Conservation (phyloP, 2,797 vertebrate genomes). For the Coregonus ussuriensis region DNA sequence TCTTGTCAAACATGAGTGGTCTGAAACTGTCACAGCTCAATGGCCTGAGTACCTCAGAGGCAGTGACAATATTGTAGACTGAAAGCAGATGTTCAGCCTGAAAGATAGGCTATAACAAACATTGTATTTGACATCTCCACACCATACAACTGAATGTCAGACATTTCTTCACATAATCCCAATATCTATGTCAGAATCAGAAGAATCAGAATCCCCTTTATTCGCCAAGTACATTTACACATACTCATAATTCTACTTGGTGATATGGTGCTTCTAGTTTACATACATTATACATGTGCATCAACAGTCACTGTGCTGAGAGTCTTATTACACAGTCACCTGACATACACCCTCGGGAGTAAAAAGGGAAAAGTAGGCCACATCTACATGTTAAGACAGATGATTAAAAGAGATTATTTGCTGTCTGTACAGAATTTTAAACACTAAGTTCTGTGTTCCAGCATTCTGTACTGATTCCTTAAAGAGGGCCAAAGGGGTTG, state of each 20-base stretch:
- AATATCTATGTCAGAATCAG: background rate
- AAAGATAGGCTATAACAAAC: background rate
- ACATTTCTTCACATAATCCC: background rate
- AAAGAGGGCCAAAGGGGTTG: constrained; percentile 21
- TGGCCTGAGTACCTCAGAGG: background rate
- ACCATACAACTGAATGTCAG: background rate
- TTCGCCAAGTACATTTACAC: no score
- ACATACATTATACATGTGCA: background rate
- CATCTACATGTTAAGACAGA: constrained; percentile 2
- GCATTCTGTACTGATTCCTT: constrained; percentile 1
- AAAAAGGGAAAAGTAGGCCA: background rate
- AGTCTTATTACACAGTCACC: background rate
- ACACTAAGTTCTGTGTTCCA: constrained; percentile 37
- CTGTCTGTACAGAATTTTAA: constrained; percentile 11
- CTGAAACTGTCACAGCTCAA: background rate
- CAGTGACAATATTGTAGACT: no score
- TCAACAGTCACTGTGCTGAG: background rate
- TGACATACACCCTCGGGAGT: background rate
- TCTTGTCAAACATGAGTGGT: background rate
- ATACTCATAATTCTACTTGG: no score
- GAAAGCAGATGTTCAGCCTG: background rate
- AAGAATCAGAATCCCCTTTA: no score
- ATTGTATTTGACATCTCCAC: background rate
- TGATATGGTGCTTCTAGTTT: no score
- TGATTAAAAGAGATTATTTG: constrained; percentile 17